Conservation (phyloP, 2,113 vertebrate species). For the Glaucomys volans region DNA sequence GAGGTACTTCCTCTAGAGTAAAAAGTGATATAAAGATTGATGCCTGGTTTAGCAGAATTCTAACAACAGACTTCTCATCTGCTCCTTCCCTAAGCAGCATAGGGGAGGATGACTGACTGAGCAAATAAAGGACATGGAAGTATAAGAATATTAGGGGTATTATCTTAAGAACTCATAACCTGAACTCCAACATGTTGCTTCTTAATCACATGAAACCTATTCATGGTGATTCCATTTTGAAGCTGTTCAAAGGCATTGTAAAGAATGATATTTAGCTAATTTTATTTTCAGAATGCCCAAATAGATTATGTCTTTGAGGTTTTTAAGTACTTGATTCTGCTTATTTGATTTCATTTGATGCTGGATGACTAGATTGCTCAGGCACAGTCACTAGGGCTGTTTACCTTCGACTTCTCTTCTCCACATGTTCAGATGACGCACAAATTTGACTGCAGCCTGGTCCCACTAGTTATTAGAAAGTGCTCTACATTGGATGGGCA, state of each 20-base stretch:
- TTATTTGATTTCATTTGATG: not conserved
- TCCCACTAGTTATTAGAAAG: not conserved
- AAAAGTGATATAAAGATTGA: not conserved
- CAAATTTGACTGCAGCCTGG: not conserved
- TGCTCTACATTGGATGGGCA: not conserved
- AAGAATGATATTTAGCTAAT: not conserved
- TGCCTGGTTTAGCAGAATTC: not conserved
- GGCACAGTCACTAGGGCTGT: not conserved
- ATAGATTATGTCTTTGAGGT: not conserved
- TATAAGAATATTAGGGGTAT: not conserved
- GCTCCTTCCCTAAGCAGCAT: not conserved
- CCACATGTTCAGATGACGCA: not conserved
- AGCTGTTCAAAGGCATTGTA: not conserved
- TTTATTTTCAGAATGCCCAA: not conserved
- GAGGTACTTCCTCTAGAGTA: not conserved
- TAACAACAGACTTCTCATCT: not conserved
- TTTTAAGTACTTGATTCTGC: not conserved
- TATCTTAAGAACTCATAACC: not conserved
- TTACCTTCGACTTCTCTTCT: constrained; percentile 44
- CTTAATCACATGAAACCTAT: not conserved
- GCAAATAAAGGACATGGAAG: not conserved
- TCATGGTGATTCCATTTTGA: not conserved
- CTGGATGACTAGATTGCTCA: not conserved
- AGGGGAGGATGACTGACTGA: not conserved
- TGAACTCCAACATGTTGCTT: not conserved